Base-by-base conservation (phyloP, 2,888 invertebrate genomes). In the Aphelenchoides bicaudatus region DNA sequence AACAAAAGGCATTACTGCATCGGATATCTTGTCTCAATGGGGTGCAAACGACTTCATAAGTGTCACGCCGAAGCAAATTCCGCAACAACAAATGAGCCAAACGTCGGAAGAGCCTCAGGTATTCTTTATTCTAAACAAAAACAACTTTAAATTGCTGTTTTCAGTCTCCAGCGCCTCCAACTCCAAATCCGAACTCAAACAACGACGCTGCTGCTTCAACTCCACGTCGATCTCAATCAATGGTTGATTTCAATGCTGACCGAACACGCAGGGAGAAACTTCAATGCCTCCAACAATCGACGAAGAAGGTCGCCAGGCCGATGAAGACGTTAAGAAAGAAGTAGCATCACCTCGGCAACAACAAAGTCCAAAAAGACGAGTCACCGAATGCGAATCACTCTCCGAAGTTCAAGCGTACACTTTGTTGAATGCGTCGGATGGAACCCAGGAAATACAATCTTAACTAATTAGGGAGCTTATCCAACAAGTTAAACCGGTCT, bases 21-120 rank as follows among this genome's bases (percentile, higher is more conserved):
- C 72, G 13, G 74, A 74, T 56, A 56, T 71, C 37, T 56, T 71
- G 6, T 59, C 62, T 27, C 70, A 72, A 21, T 65, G 62, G 58
- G 62, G n/a, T n/a, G n/a, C n/a, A n/a, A n/a, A 71, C n/a, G 68
- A 70, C 5, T 46, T 68, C 19, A 28, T 27, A n/a, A n/a, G n/a
- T n/a, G n/a, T n/a, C n/a, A n/a, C n/a, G n/a, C n/a, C n/a, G n/a
- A n/a, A n/a, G n/a, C n/a, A n/a, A n/a, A n/a, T n/a, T n/a, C n/a
- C n/a, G n/a, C n/a, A n/a, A n/a, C n/a, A n/a, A n/a, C n/a, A n/a
- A n/a, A n/a, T n/a, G n/a, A n/a, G n/a, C n/a, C n/a, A n/a, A n/a
- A n/a, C n/a, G n/a, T n/a, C n/a, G n/a, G n/a, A n/a, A n/a, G n/a
- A n/a, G n/a, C n/a, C n/a, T n/a, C n/a, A n/a, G n/a, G n/a, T n/a